phyloP scores from a whole-genome alignment of 2,113 vertebrate genomes.

The Phylloscopus whistleri region DNA sequence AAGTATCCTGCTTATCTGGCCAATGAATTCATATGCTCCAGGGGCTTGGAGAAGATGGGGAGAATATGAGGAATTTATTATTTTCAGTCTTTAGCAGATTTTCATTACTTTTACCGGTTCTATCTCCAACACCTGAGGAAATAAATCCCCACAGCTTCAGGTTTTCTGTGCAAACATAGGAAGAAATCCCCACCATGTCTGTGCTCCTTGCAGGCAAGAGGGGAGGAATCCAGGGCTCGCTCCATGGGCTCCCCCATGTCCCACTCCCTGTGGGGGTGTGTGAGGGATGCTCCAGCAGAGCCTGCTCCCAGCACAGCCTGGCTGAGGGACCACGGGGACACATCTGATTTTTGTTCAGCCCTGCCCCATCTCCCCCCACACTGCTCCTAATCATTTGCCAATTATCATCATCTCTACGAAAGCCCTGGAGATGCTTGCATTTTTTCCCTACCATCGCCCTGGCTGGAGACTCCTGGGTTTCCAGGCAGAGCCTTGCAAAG shows the following conservation, averaged over 20 bases:
- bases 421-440: not conserved
- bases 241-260: rapidly evolving
- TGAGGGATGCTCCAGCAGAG: not conserved
- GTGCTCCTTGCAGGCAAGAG: not conserved
- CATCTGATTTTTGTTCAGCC: not conserved
- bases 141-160: not conserved
- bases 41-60: not conserved
- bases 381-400: not conserved
- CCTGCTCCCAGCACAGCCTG: not conserved
- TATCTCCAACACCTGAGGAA: not conserved
- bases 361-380: not conserved
- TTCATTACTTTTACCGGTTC: slow-evolving; percentile 37
- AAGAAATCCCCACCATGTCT: not conserved
- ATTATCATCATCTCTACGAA: rapidly evolving
- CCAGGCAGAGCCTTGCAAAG: not conserved
- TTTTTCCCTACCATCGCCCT: rapidly evolving
- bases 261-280: rapidly evolving
- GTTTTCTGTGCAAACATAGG: not conserved
- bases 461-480: not conserved
- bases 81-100: slow-evolving; percentile 30
- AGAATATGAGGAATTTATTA: slow-evolving; percentile 33
- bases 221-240: not conserved
- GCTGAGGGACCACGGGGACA: rapidly evolving
- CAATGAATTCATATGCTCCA: slow-evolving; percentile 35
- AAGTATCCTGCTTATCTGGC: slow-evolving; percentile 47